Base-by-base conservation (phyloP, 2,888 invertebrate species). In the Beris morrisii region DNA sequence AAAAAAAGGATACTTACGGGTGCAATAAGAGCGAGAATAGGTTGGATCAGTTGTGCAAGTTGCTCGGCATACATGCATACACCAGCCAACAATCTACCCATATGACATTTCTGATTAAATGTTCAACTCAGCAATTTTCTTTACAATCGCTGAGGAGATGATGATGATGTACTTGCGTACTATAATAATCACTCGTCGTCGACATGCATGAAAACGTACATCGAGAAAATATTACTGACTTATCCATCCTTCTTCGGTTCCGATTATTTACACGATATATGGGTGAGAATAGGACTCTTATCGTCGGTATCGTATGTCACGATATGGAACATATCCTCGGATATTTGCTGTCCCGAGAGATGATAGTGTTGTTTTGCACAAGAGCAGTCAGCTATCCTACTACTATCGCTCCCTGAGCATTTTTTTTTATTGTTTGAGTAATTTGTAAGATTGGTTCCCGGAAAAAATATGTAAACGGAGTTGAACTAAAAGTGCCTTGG, bases 381-480 rank as follows among this genome's bases (percentile, higher is more conserved):
- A 5, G 9, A 38, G 38, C 38, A 38, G 38, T 9, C 48, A 48
- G 48, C 53, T 64, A 45, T 56, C 5, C 65, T 48, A 56, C 46
- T 56, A 56, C 64, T 64, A 64, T 64, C 64, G 64, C 31, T 64
- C 55, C 55, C 55, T 56, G 64, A 58, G 65, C 57, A 38, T 31
- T 50, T 57, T 55, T 66, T 69, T 70, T 68, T 69, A 69, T 71
- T 69, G 66, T 70, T 65, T 66, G 69, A 70, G 69, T 69, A 70
- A 65, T 70, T 68, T 69, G 69, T 67, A 70, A 71, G 71, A 70
- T 69, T 70, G 65, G 67, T 69, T 65, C 65, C 64, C 57, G 65
- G 65, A 65, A 65, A 65, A 38, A 38, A 57, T 48, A 65, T 57
- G 65, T 65, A 58, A 65, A 65, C 65, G 65, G 31, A 65, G 65